Evolutionary conservation across 2,113 vertebrate genomes (phyloP).

Genomic region (Girardinichthys multiradiatus): DNA sequence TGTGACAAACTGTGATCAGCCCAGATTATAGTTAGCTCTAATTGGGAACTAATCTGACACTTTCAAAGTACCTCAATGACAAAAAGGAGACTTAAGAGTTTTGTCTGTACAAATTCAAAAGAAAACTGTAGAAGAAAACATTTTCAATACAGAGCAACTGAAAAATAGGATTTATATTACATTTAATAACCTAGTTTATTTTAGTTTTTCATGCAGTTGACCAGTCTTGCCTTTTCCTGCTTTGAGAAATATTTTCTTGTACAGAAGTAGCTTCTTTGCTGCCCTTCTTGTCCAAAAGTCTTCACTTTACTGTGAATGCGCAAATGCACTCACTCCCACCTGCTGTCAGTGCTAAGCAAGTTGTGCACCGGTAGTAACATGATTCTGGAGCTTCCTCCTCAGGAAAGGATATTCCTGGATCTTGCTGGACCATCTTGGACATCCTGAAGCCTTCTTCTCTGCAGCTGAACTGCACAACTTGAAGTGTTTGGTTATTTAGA

Average conservation of each 20-base stretch:
- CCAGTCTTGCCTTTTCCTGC: background rate
- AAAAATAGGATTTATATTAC: background rate
- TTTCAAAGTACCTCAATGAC: background rate
- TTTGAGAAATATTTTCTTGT: background rate
- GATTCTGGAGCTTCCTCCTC: no score
- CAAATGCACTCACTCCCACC: no score
- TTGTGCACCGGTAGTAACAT: no score
- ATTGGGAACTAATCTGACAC: background rate
- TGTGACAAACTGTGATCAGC: background rate
- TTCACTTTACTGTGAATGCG: no score
- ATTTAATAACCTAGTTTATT: background rate
- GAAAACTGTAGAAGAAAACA: no score
- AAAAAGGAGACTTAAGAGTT: background rate
- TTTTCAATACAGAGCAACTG: background rate
- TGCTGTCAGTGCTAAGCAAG: no score
- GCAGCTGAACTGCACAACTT: no score
- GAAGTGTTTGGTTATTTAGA: no score
- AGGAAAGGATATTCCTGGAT: no score
- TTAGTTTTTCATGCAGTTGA: background rate
- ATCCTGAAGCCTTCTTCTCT: no score
- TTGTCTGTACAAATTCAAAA: no score
- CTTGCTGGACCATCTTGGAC: no score
- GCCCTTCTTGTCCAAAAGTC: background rate
- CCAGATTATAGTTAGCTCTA: background rate
- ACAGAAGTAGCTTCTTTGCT: background rate